phyloP scores from a whole-genome alignment of 2,113 vertebrate genomes.

The Donacobius atricapilla region DNA sequence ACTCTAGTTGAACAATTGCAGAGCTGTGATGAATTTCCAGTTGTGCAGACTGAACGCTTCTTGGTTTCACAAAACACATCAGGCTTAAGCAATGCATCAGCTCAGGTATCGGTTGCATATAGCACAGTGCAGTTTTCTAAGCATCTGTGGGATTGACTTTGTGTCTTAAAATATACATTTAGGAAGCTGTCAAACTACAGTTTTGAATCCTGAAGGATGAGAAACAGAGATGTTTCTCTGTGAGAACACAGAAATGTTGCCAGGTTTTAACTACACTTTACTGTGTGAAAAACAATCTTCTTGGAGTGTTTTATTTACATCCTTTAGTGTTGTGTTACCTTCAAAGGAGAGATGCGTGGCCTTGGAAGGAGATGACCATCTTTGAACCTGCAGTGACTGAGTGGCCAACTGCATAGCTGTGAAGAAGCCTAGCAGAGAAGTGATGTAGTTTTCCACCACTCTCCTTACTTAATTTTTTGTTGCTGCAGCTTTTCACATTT shows the following conservation, averaged over 20 bases:
- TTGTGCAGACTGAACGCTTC: neutral
- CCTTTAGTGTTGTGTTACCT: neutral
- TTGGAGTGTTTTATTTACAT: neutral
- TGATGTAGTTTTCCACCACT: neutral
- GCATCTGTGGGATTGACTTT: neutral
- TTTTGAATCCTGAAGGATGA: neutral
- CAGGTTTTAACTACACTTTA: neutral
- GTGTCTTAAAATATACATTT: neutral
- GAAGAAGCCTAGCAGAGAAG: neutral
- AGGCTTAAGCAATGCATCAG: neutral
- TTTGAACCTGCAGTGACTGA: neutral
- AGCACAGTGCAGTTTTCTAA: neutral
- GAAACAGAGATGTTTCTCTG: neutral
- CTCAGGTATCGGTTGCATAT: neutral
- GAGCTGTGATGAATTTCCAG: neutral
- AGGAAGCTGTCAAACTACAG: neutral
- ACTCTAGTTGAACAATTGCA: neutral
- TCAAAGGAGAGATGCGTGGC: neutral
- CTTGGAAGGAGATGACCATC: neutral
- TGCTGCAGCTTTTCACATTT: neutral
- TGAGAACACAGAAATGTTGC: neutral
- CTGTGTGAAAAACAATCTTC: accelerated
- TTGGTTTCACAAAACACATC: neutral
- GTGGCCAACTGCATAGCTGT: accelerated
- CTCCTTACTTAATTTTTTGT: neutral